Evolutionary conservation across 2,888 invertebrate genomes (phyloP).

Genomic region (Caenorhabditis sinica): DNA sequence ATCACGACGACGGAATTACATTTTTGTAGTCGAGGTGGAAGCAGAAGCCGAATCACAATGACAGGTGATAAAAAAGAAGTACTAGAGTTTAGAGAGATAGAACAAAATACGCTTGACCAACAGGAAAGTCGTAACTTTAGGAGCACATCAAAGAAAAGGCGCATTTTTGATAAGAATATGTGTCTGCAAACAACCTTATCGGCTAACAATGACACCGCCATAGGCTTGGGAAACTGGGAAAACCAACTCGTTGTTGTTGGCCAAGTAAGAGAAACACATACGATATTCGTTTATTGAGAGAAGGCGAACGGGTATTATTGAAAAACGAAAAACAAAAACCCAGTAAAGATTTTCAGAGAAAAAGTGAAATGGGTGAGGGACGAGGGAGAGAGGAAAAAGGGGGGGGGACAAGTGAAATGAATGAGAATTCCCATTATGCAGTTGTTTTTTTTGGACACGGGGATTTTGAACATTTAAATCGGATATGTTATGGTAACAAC

Average conservation of each 20-base stretch:
- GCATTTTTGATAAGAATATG: slow-evolving; percentile 22
- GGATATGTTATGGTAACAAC: slow-evolving; percentile 19
- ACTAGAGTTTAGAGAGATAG: neutral
- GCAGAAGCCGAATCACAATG: neutral
- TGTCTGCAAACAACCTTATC: slow-evolving; percentile 20
- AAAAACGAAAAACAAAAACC: slow-evolving; percentile 23
- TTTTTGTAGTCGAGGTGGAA: neutral
- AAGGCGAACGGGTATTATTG: neutral
- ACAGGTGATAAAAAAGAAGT: neutral
- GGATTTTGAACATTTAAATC: neutral
- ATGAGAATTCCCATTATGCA: slow-evolving; percentile 25
- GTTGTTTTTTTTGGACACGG: slow-evolving; percentile 12
- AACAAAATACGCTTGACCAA: too few species aligned
- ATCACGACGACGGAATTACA: neutral
- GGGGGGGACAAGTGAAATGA: slow-evolving; percentile 36
- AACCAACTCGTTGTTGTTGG: slow-evolving; percentile 4
- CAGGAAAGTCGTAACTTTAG: too few species aligned
- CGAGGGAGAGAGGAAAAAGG: slow-evolving; percentile 3
- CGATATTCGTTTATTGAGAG: slow-evolving; percentile 24
- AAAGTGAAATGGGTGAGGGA: slow-evolving; percentile 19
- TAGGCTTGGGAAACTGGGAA: slow-evolving; percentile 6
- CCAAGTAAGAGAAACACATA: neutral
- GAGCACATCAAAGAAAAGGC: slow-evolving; percentile 19
- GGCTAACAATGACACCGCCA: slow-evolving; percentile 2
- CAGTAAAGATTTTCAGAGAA: neutral